phyloP scores from a whole-genome alignment of 2,888 invertebrate genomes.

The Hedya salicella region DNA sequence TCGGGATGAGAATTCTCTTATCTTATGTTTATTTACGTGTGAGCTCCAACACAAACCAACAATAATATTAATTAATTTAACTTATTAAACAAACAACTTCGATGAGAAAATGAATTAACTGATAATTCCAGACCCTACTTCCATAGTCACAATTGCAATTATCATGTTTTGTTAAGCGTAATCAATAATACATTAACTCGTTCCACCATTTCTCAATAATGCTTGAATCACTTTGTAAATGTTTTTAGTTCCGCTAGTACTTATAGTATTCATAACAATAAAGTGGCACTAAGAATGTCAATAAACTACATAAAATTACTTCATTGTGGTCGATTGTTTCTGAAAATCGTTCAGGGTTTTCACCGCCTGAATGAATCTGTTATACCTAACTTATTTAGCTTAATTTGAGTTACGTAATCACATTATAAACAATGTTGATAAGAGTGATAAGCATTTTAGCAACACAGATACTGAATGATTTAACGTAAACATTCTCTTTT shows the following conservation, averaged over 20 bases:
- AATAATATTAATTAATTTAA: too few relatives aligned
- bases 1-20: not conserved
- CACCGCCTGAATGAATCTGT: not conserved
- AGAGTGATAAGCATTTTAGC: not conserved
- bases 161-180: not conserved
- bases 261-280: too few relatives aligned
- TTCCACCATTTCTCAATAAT: too few relatives aligned
- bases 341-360: not conserved
- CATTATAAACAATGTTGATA: constrained; percentile 11
- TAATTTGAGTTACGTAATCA: constrained; percentile 6
- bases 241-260: too few relatives aligned
- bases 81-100: too few relatives aligned
- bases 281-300: too few relatives aligned
- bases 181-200: too few relatives aligned
- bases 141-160: not conserved
- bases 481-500: constrained; percentile 11
- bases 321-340: not conserved
- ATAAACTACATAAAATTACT: not conserved
- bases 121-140: not conserved
- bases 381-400: too few relatives aligned
- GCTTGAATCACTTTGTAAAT: too few relatives aligned
- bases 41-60: too few relatives aligned
- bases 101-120: too few relatives aligned
- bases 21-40: not conserved
- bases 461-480: constrained; percentile 9